phyloP scores from a whole-genome alignment of 2,888 invertebrate genomes.

The Cephus sareptanus region DNA sequence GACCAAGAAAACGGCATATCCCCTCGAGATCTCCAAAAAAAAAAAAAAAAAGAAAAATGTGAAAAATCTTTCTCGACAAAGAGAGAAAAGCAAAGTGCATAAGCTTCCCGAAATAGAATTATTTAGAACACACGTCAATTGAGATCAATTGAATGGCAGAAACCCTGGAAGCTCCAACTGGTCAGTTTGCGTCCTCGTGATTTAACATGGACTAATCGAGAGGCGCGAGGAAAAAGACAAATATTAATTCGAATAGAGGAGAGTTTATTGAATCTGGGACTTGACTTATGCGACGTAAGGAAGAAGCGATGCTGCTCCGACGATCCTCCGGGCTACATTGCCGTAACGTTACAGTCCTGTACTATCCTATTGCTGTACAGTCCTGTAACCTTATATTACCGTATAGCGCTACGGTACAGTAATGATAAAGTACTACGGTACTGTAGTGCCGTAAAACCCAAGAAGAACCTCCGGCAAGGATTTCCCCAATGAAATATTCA shows the following conservation, averaged over 20 bases:
- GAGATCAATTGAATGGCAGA: constrained; percentile 50
- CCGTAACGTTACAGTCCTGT: background rate
- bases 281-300: background rate
- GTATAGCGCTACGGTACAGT: background rate
- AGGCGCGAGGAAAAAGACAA: background rate
- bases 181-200: background rate
- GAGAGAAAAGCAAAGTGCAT: background rate
- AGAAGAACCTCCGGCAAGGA: background rate
- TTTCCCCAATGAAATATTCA: background rate
- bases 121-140: constrained; percentile 56
- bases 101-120: constrained; percentile 10
- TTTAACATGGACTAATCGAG: background rate
- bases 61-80: background rate
- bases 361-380: too few relatives aligned
- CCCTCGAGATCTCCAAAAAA: background rate
- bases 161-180: background rate
- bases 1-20: too few relatives aligned
- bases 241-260: background rate
- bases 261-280: background rate
- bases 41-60: background rate
- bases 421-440: background rate
- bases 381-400: too few relatives aligned
- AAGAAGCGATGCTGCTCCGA: background rate
- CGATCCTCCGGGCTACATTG: background rate
- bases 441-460: background rate